Conservation (phyloP, 2,888 invertebrate genomes). For the Odontothrips loti region DNA sequence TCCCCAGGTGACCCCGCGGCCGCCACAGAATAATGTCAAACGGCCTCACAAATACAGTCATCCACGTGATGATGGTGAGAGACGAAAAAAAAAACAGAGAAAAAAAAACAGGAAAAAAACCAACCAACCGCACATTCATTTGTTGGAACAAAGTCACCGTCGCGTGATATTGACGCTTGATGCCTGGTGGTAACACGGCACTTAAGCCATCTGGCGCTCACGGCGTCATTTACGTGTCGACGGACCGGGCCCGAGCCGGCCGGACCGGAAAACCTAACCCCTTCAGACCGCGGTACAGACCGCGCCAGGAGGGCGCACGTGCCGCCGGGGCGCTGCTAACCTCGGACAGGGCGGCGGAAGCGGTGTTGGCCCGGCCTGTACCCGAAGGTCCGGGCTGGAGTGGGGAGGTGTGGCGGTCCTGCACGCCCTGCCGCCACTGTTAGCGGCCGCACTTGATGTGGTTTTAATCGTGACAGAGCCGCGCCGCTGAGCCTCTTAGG, state of each 20-base stretch:
- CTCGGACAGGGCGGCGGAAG: no score
- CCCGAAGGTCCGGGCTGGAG: no score
- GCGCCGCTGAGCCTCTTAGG: not conserved
- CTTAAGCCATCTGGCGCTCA: slow-evolving; percentile 6
- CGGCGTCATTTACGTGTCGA: not conserved
- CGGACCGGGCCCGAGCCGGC: not conserved
- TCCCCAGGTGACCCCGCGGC: not conserved
- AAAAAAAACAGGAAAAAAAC: not conserved
- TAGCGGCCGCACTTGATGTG: not conserved
- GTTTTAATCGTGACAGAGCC: not conserved
- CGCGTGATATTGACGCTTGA: no score
- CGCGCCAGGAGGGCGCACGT: not conserved
- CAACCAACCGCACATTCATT: not conserved
- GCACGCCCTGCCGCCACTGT: not conserved
- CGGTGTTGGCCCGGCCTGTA: not conserved
- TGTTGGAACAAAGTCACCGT: not conserved
- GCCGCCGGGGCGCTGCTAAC: not conserved
- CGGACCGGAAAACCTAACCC: not conserved
- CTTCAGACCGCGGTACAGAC: not conserved
- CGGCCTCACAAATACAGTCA: not conserved
- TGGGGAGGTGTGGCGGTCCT: not conserved
- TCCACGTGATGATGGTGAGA: not conserved
- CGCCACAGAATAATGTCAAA: not conserved
- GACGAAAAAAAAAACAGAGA: not conserved
- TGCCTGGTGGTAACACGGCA: not conserved